Conservation (phyloP, 1,140 invertebrate species). For the Cryptotermes secundus region DNA sequence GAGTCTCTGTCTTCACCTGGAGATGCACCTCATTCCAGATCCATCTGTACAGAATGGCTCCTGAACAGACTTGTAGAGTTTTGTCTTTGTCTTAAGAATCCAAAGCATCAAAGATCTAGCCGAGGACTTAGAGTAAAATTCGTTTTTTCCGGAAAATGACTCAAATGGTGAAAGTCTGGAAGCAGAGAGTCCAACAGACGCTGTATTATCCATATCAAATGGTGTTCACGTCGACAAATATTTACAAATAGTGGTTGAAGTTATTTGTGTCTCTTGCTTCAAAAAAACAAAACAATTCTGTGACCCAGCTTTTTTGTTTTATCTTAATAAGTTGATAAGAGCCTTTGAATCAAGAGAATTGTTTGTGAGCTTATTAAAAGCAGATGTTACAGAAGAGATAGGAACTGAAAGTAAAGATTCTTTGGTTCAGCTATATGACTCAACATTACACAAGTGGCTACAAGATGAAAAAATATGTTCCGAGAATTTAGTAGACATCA, state of each 20-base stretch:
- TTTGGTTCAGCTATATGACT: not conserved
- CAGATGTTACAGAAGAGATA: not conserved
- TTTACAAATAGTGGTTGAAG: not conserved
- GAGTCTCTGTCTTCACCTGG: not conserved
- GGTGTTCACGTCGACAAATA: not conserved
- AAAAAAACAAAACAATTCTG: not conserved
- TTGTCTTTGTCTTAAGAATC: slow-evolving; percentile 13
- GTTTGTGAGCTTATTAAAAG: not conserved
- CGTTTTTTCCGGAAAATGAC: not conserved
- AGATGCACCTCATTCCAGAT: not conserved
- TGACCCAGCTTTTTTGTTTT: not conserved
- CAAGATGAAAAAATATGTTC: not conserved
- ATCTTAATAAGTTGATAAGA: not conserved
- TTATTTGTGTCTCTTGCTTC: not conserved
- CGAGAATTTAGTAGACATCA: not conserved
- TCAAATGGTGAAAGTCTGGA: not conserved
- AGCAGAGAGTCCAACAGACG: not conserved
- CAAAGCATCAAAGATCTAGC: not conserved
- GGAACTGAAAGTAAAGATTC: not conserved
- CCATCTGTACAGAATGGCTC: not conserved
- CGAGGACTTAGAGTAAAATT: not conserved
- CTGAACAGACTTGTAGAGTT: not conserved
- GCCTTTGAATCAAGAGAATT: slow-evolving; percentile 9
- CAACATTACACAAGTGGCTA: not conserved
- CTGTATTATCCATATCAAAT: not conserved